Percentiles rank a stretch among this genome's conserved stretches.
Evolutionary conservation across 2,888 invertebrate genomes (phyloP).

Genomic region (Ganaspis brasiliensis): DNA sequence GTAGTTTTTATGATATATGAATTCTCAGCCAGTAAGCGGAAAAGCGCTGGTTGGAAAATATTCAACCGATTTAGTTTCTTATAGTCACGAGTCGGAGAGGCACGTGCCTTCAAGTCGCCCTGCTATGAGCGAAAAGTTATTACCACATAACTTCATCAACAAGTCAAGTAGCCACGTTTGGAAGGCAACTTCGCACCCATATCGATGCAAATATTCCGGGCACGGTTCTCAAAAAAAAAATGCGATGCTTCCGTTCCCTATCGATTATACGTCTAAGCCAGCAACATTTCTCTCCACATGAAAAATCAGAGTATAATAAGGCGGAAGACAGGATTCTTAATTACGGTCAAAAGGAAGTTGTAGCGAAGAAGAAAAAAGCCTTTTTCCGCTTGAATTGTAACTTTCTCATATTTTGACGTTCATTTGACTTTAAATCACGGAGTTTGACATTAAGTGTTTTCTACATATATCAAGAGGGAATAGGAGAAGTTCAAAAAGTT

Average conservation of each 20-base stretch:
- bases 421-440: slow-evolving; percentile 20
- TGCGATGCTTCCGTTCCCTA: slow-evolving; percentile 48
- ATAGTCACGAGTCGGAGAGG: neutral
- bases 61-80: neutral
- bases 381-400: neutral
- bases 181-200: slow-evolving; percentile 56
- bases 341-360: slow-evolving; percentile 11
- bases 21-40: neutral
- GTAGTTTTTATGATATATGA: slow-evolving; percentile 23
- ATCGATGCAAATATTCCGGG: slow-evolving; percentile 52
- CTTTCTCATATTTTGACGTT: slow-evolving; percentile 19
- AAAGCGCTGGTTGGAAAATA: slow-evolving; percentile 9
- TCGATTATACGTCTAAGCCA: slow-evolving; percentile 60
- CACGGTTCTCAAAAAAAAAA: slow-evolving; percentile 34
- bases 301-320: slow-evolving; percentile 13
- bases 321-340: neutral
- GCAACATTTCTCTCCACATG: neutral
- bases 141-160: slow-evolving; percentile 68
- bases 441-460: neutral
- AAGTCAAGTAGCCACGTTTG: slow-evolving; percentile 65
- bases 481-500: neutral
- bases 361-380: neutral
- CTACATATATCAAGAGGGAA: neutral
- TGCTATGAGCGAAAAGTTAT: slow-evolving; percentile 57
- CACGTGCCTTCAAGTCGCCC: slow-evolving; percentile 28